Evolutionary conservation across 2,113 vertebrate genomes (phyloP), one percentile per base, ranked within the genome.

Genomic region (Apeltes quadracus): DNA sequence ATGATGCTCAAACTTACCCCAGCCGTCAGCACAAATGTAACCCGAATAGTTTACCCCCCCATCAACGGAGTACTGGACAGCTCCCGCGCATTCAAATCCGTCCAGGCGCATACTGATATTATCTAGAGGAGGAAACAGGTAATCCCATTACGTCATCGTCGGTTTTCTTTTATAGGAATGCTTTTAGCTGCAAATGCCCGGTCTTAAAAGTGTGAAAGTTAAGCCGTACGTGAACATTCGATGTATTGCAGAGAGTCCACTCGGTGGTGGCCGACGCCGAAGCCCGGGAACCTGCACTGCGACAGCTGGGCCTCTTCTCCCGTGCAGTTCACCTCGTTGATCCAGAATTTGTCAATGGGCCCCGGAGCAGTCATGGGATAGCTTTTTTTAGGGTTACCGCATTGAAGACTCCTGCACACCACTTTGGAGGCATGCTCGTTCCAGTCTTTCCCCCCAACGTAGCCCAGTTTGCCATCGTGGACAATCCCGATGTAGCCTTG

Each of bases 401-500:
- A 90, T 46, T 63, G 36, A 5, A 69, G 34, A 46, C 50, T 86
- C 2, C 2, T 72, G 77, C 93, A 94, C 38, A 84, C 84, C 29
- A 93, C 91, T 0, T 57, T 0, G 3, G 72, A 78, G 0, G 79
- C 88, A 0, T 0, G 0, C 0, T 0, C 0, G 2, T 0, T 13
- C 93, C 91, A 93, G 2, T 1, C 0, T 7, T 18, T n/a, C 15
- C 74, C 25, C 8, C 90, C 88, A 1, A 91, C 84, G 7, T 61
- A 43, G 1, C 91, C 87, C 86, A 61, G 66, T 0, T 0, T 0
- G 0, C 0, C 0, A 0, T 57, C 0, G 4, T 75, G 1, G 68
- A 59, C 84, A 18, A 92, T 34, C 50, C 90, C 48, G 29, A 90
- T 20, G 10, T 77, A 54, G n/a, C 92, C 93, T 20, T 78, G 12